These are phyloP conservation scores for Apis florea DNA, from an alignment of 1,140 invertebrate genomes.

Conservation along the genomic window DNA sequence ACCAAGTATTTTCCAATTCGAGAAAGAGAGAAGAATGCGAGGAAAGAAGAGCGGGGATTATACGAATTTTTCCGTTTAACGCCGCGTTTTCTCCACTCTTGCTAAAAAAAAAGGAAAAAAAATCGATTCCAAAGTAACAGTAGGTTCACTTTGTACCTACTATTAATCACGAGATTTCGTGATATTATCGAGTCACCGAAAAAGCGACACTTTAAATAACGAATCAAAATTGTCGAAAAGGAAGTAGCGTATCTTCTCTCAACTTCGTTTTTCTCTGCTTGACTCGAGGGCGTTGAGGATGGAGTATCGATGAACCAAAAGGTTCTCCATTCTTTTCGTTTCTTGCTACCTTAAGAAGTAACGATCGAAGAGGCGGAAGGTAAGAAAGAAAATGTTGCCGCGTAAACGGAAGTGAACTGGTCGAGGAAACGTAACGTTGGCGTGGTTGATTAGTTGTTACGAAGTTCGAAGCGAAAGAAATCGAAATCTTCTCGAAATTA, in stretches of 20 bases:
- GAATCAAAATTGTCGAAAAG: too few species aligned
- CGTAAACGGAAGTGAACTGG: background rate
- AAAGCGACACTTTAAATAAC: too few species aligned
- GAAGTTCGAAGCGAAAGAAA: background rate
- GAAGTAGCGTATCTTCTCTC: background rate
- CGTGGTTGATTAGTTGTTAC: background rate
- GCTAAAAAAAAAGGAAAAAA: too few species aligned
- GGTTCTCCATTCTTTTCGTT: background rate
- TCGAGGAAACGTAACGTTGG: background rate
- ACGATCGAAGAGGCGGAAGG: background rate
- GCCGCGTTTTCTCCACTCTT: background rate
- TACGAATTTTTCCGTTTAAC: slow-evolving; percentile 12
- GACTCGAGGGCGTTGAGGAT: background rate
- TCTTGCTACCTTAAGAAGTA: background rate
- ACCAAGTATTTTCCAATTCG: background rate
- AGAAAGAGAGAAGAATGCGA: too few species aligned
- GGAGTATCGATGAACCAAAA: background rate
- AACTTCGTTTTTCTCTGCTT: background rate
- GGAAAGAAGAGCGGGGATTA: too few species aligned
- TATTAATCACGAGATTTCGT: too few species aligned
- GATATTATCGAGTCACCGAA: too few species aligned
- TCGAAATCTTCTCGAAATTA: background rate
- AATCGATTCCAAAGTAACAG: too few species aligned
- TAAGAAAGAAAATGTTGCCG: background rate
- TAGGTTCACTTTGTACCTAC: too few species aligned